Evolutionary conservation across 2,888 invertebrate species (phyloP), one percentile per base, ranked within the genome.

Genomic region (Ophion slaviceki): DNA sequence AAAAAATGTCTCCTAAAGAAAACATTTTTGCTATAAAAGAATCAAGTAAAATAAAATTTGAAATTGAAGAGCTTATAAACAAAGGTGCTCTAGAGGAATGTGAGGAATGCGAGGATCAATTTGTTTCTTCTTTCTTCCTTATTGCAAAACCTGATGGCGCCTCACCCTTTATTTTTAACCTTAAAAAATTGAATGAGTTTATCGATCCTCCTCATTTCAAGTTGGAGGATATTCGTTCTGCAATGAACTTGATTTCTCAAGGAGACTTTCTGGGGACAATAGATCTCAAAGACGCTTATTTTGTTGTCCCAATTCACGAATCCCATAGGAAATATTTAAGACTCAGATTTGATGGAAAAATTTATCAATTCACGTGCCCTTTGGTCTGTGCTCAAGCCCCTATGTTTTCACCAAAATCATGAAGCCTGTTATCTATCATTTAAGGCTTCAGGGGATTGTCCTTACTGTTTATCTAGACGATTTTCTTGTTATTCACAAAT

Each of bases 391-490:
- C 36, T 14, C 36, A 11, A 66, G 66, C 36, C 66, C 64, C 36
- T 36, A 64, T 57, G 4, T 71, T 47, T 28, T 71, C 47, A 71
- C 71, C 1, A 57, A 57, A 47, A 57, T 59, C 14, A 71, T 71
- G 57, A 71, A 71, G 20, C 71, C 71, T 28, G 17, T 71, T 47
- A 57, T 32, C 4, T n/a, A 53, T 28, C 14, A 47, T 47, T 47
- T 71, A 47, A 53, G 71, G 2, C 20, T 47, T 0, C 47, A 71
- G 14, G 20, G 47, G 28, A 47, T 71, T 45, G 10, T 47, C 24
- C 17, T 53, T 17, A 47, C 47, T 47, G 14, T 71, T n/a, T 71
- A 71, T 32, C 5, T 70, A 14, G 70, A 47, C 71, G 71, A 71
- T 47, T 57, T 45, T 47, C 57, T 70, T 28, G 28, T 71, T 28